These are phyloP conservation scores for Baryphthengus martii DNA, from an alignment of 2,113 vertebrate species.

Conservation along the genomic window DNA sequence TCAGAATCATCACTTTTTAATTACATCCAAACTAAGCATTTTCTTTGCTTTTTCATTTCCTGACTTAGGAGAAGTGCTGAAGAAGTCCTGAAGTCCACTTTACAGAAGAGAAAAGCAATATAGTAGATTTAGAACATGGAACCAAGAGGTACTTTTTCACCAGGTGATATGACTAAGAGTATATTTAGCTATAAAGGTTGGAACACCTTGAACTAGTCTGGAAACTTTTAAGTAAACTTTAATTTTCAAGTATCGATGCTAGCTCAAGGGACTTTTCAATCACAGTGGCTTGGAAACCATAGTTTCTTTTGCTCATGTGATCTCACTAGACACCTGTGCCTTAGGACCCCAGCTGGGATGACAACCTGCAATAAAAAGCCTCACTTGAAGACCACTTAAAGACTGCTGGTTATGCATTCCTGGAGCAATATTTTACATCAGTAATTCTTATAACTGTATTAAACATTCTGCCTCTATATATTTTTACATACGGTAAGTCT, in stretches of 20 bases:
- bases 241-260: neutral
- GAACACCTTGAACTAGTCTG: neutral
- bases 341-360: neutral
- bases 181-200: neutral
- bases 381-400: neutral
- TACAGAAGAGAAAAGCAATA: neutral
- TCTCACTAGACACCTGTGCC: neutral
- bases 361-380: neutral
- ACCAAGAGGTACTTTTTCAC: neutral
- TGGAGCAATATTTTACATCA: neutral
- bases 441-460: neutral
- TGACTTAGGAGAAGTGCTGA: neutral
- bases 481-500: neutral
- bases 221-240: neutral
- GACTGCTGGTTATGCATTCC: neutral
- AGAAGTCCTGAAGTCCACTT: neutral
- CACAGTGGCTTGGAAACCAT: neutral
- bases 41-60: neutral
- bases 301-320: neutral
- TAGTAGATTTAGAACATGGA: neutral
- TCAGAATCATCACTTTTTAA: neutral
- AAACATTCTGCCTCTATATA: neutral
- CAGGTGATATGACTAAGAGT: neutral
- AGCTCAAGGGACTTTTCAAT: neutral
- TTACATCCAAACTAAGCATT: neutral